Evolutionary conservation across 2,797 vertebrate species (phyloP).

Genomic region (Erethizon dorsatum): DNA sequence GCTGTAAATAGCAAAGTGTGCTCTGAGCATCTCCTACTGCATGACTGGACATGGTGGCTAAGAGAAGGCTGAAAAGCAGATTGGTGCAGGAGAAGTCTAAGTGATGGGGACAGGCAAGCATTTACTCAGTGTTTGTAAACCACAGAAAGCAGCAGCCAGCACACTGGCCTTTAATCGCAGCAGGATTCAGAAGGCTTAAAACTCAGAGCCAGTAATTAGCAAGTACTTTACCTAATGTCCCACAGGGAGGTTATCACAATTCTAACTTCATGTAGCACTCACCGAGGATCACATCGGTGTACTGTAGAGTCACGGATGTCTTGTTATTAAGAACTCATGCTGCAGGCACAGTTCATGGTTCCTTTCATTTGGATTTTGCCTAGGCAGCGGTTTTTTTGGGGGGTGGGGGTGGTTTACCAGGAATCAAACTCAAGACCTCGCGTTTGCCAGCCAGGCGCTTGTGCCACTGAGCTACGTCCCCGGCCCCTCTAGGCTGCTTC

Average conservation of each 20-base stretch:
- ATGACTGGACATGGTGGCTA: rapidly evolving
- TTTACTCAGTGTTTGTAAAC: not conserved
- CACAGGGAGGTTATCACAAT: too few species aligned
- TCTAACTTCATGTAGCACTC: rapidly evolving
- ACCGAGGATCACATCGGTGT: rapidly evolving
- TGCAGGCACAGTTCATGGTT: not conserved
- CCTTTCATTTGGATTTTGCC: not conserved
- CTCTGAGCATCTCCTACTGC: not conserved
- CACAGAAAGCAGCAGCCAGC: rapidly evolving
- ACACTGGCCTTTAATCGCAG: rapidly evolving
- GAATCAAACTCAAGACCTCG: too few species aligned
- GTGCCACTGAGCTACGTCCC: too few species aligned
- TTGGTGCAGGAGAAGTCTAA: not conserved
- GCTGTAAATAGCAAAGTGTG: not conserved
- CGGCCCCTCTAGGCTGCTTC: too few species aligned
- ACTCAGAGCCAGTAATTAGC: not conserved
- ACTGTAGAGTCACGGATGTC: not conserved
- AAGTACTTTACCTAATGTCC: rapidly evolving
- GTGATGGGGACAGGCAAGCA: not conserved
- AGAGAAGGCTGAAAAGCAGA: not conserved
- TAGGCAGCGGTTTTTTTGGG: too few species aligned
- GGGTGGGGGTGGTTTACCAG: too few species aligned
- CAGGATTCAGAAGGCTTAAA: rapidly evolving
- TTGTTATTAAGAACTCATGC: not conserved
- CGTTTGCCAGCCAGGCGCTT: too few species aligned